Evolutionary conservation across 2,888 invertebrate species (phyloP), one percentile per base, ranked within the genome.

Genomic region (Latrodectus hesperus): DNA sequence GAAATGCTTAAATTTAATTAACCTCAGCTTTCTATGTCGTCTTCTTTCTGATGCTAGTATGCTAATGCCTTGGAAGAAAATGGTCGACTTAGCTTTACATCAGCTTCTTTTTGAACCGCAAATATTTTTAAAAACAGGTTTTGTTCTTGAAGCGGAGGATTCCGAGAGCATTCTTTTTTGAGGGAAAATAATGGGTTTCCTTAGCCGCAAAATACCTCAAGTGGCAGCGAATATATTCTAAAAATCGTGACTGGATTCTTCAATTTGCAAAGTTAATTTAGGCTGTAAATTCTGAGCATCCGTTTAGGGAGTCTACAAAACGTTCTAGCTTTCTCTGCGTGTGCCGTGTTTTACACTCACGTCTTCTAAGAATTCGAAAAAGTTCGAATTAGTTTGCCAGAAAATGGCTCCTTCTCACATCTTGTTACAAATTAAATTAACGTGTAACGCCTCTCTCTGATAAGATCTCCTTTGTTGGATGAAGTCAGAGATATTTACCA

Each of bases 61-160:
- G 38, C 5, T 38, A 38, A 38, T 38, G 38, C 38, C 38, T 38
- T 6, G 38, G 6, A 38, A 38, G 38, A 38, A 38, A 38, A 38
- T 38, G 38, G 38, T 38, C 38, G 2, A 6, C 38, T 38, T 38
- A 38, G 38, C 38, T 38, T 38, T 38, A 38, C 1, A 38, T 38
- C 38, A 38, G 38, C 38, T 38, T 38, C 38, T 38, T 38, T 6
- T 38, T 6, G 22, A 73, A 68, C 65, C 26, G 26, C 64, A 72
- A 74, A 74, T 64, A 67, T 74, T 74, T 49, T 51, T 64, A 38
- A n/a, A 81, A 79, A 81, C 81, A 65, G 81, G 81, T 81, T 81
- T 81, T 51, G 64, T 49, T 52, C 49, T 17, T 72, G 49, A 11
- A 72, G 72, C 55, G 72, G 71, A 51, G 64, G 80, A 22, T 51